Base-by-base conservation (phyloP, 2,888 invertebrate species). In the Mesopsocus fuscifrons region DNA sequence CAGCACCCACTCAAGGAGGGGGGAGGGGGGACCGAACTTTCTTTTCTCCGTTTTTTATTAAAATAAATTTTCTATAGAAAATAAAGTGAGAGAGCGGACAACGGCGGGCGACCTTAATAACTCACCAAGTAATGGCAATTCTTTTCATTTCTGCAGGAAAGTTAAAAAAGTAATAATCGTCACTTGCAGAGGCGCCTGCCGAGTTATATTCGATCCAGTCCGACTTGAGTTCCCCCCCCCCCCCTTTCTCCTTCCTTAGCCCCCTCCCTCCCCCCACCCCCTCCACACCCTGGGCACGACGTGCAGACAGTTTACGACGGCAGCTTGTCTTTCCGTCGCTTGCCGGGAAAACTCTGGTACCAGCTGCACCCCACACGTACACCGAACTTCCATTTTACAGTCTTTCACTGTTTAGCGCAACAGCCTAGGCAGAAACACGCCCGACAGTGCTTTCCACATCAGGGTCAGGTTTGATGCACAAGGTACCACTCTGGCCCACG, bases 121-220 rank as follows among this genome's bases (percentile, higher is more conserved):
- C 41, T 41, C 17, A 32, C 31, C 34, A 41, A 32, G 23, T 31
- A 44, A 41, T 44, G 44, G 44, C 41, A 21, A 38, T 38, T 38
- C 38, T 38, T 38, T 38, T 38, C 38, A 38, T 38, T 38, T 38
- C 21, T 41, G 34, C 26, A 44, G 32, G 32, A 42, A 44, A 40
- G 31, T 38, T 38, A 38, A 38, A 38, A 38, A 38, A 38, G 38
- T 38, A 38, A 38, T 38, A 38, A 38, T 38, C 38, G 38, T 38
- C 38, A 38, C 38, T 38, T 38, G 38, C 38, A 38, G 38, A 38
- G 20, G 38, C 21, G 17, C 18, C 38, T 15, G n/a, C 20, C n/a
- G 21, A 38, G 38, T 38, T 38, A 38, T 38, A 20, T 38, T 21
- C 38, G 38, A 38, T 38, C 38, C 44, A 22, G 23, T 32, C 33